These are phyloP conservation scores for Drosophila multiciliata DNA, from an alignment of 2,888 invertebrate species.

Conservation along the genomic window DNA sequence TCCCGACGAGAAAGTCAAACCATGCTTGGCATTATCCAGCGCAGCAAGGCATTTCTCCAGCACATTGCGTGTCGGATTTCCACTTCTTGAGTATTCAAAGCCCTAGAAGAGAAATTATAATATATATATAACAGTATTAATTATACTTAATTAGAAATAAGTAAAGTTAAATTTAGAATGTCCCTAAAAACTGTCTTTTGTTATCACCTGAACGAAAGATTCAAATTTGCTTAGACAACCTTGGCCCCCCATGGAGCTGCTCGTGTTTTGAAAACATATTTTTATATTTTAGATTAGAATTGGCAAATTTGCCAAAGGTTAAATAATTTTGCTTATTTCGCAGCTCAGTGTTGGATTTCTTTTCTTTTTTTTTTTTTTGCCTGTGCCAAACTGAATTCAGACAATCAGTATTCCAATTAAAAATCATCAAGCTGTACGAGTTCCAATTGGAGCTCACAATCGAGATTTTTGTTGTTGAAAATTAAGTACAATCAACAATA, in stretches of 20 bases:
- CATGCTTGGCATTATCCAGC: constrained; percentile 94
- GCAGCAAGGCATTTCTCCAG: constrained; percentile 95
- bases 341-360: background rate
- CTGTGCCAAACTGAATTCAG: background rate
- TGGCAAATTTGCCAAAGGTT: background rate
- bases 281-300: background rate
- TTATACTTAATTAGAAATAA: background rate
- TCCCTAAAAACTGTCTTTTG: background rate
- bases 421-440: background rate
- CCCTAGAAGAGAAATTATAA: constrained; percentile 86
- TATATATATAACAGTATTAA: background rate
- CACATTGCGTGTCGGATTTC: constrained; percentile 96
- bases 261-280: background rate
- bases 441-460: background rate
- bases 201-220: background rate
- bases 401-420: background rate
- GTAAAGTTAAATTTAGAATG: background rate
- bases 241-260: background rate
- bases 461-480: background rate
- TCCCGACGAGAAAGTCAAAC: constrained; percentile 94
- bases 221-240: background rate
- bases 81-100: constrained; percentile 96
- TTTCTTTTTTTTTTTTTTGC: background rate
- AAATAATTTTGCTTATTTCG: constrained; percentile 3
- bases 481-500: background rate